Evolutionary conservation across 2,888 invertebrate genomes (phyloP), one percentile per base, ranked within the genome.

Genomic region (Lasioglossum malachurum): DNA sequence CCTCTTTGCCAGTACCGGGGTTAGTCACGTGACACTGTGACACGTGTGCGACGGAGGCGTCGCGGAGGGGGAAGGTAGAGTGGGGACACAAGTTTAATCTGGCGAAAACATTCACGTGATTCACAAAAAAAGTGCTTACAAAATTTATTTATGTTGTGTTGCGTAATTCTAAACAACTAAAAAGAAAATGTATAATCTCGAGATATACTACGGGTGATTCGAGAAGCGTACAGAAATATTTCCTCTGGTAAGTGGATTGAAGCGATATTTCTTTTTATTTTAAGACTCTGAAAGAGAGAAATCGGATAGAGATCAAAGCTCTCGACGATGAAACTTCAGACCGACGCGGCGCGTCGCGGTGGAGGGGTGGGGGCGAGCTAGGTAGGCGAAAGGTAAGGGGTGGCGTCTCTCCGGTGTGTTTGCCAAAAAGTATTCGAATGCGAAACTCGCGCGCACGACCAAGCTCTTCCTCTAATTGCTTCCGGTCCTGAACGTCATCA

Each of bases 401-500:
- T 12, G 31, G 46, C 4, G 23, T 78, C 76, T 49, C 57, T 60
- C 46, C 46, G 60, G 19, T 27, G 44, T 23, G 73, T 77, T 73
- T 46, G 76, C 73, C 57, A 41, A 85, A 78, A 79, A 80, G 60
- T 67, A 64, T 87, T 88, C 84, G 78, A 80, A 83, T 79, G 77
- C 76, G 14, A 53, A 27, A 35, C 75, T 49, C 57, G 49, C 31
- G n/a, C 31, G 38, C 57, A 35, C 19, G n/a, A 19, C 46, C 35
- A 16, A 31, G 76, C 87, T 88, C 88, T 86, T 87, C 80, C 86
- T 88, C 75, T 84, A 88, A 89, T 88, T 88, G 81, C 80, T 88
- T 89, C 88, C 86, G 84, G 88, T 27, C 69, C 76, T 14, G 41
- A 44, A 75, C 79, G 81, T 84, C 82, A 69, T 81, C 81, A 78